A percentile compares a stretch with the other conserved stretches of the same genome.
phyloP scores from a whole-genome alignment of 2,888 invertebrate genomes.

The Erannis defoliaria region DNA sequence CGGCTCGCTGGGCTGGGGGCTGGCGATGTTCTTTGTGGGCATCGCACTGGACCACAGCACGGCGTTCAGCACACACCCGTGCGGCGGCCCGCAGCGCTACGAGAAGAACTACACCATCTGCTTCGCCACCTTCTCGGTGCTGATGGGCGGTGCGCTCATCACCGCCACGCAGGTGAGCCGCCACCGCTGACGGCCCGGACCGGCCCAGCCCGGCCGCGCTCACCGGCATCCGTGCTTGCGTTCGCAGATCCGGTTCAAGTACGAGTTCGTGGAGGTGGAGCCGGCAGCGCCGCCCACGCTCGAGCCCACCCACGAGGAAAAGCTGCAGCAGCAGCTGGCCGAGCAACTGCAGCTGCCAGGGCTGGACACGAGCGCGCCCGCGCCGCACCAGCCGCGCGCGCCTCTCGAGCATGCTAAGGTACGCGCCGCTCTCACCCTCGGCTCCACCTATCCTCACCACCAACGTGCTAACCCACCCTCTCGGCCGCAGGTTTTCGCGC shows the following conservation, averaged over 20 bases:
- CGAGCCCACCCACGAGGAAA: slow-evolving; percentile 89
- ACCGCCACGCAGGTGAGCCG: slow-evolving; percentile 93
- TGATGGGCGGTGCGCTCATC: slow-evolving; percentile 98
- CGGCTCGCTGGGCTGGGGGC: slow-evolving; percentile 98
- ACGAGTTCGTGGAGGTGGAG: slow-evolving; percentile 80
- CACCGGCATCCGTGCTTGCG: neutral
- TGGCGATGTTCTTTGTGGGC: slow-evolving; percentile 99
- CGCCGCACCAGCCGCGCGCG: slow-evolving; percentile 55
- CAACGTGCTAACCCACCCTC: neutral
- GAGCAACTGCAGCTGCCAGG: slow-evolving; percentile 94
- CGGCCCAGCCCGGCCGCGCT: slow-evolving; percentile 88
- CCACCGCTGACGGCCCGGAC: neutral
- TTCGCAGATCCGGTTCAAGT: slow-evolving; percentile 88
- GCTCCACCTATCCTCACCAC: slow-evolving; percentile 1
- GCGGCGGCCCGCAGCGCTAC: slow-evolving; percentile 93
- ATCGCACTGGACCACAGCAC: slow-evolving; percentile 98
- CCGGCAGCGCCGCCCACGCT: slow-evolving; percentile 88
- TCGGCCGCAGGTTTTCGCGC: slow-evolving; percentile 91
- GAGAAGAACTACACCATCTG: slow-evolving; percentile 99
- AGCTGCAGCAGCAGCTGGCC: slow-evolving; percentile 93
- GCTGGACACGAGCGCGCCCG: slow-evolving; percentile 88
- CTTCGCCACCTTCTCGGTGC: slow-evolving; percentile 98
- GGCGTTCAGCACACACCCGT: slow-evolving; percentile 97
- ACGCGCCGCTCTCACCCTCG: slow-evolving; percentile 37
- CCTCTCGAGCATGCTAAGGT: slow-evolving; percentile 64